Base-by-base conservation (phyloP, 2,888 invertebrate species). In the Dasypogon diadema region DNA sequence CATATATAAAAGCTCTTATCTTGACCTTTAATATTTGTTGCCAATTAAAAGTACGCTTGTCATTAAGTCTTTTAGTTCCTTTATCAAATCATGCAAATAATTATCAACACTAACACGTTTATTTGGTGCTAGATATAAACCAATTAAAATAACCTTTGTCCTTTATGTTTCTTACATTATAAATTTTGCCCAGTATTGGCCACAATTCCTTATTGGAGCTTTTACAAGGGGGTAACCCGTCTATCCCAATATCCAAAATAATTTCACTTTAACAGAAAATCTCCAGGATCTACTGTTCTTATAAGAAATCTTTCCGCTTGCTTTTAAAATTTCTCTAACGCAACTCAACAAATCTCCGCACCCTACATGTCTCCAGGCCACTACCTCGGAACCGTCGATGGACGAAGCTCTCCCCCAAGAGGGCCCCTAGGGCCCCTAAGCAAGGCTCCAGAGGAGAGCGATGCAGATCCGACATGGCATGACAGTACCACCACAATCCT, bases 81-180 rank as follows among this genome's bases (percentile, higher is more conserved):
- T 16, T 5, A 48, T 14, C 22, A 76, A 74, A 22, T 73, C 51
- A n/a, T 55, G 37, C 10, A 76, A n/a, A 26, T 18, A 76, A 54
- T n/a, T 14, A 14, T 76, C 55, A 18, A 72, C 14, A 21, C 21
- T 54, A 42, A 72, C 10, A 42, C 58, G 75, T 14, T 72, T 76
- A 10, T 51, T 18, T n/a, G 37, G 48, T 2, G 56, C 72, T 21
- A 55, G 24, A 14, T 72, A 72, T 14, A 30, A n/a, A 2, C 72
- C 60, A 12, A 70, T 72, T 4, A 42, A 22, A 60, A 70, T 42
- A 5, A 72, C 30, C 1, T 18, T 22, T 8, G 12, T 42, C 48
- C 56, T 46, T n/a, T 30, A n/a, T 24, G 54, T n/a, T n/a, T n/a
- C n/a, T 8, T 3, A 58, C 16, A 30, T 63, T 42, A 4, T 34